Evolutionary conservation across 2,888 invertebrate species (phyloP), one percentile per base, ranked within the genome.

Genomic region (Choreutis nemorana): DNA sequence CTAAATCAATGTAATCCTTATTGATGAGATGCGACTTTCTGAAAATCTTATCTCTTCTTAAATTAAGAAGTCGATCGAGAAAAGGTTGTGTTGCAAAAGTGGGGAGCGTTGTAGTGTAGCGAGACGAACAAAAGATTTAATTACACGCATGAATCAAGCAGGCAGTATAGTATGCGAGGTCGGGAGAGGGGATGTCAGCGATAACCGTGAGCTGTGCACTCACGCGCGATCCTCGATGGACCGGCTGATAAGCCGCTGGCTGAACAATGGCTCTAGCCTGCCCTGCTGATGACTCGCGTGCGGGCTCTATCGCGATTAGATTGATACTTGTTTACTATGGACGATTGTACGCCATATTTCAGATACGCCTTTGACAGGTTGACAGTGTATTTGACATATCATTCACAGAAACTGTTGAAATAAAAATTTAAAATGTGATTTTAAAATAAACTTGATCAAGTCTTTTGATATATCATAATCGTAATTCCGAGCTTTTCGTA

Each of bases 121-220:
- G 56, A 53, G 53, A 50, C 60, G 63, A 58, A 75, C 73, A 73
- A 78, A 70, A 75, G 75, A 77, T 72, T 73, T 75, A 77, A 78
- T 78, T 78, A 75, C 66, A 77, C 77, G 75, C 73, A 72, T 75
- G 77, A 72, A 77, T 73, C 72, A 72, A 73, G 66, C 62, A 53
- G 51, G 44, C 45, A 14, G 28, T 7, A n/a, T 23, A 53, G 49
- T 53, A 51, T 37, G 49, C 43, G 51, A 45, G 49, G 39, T 35
- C 14, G 44, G 30, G 37, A 42, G 47, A 42, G 53, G 45, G 50
- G 43, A 39, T 39, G 45, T 52, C 53, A 48, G 50, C 50, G 62
- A 59, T 64, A 63, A 55, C 52, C 45, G 44, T 50, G 52, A 49
- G 52, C 51, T 50, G 61, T 58, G 63, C 63, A 63, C 54, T 61